Base-by-base conservation (phyloP, 2,797 vertebrate species). In the Brotula barbata region DNA sequence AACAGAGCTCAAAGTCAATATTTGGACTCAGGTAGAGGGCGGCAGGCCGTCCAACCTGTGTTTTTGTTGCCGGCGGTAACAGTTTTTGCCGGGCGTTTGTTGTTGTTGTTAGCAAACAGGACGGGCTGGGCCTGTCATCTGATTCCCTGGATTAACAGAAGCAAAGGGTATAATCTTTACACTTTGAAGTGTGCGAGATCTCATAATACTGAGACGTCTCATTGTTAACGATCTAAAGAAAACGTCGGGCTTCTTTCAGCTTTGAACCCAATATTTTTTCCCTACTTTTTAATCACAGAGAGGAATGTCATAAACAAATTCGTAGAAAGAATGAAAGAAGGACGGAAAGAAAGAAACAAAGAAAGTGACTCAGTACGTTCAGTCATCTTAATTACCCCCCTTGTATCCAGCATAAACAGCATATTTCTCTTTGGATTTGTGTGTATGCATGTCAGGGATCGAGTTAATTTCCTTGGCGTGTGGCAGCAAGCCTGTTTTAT, bases 101-200 rank as follows among this genome's bases (percentile, higher is more conserved):
- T 15, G 4, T 62, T 15, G 61, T 34, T 47, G 52, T 60, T 63
- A 72, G 46, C n/a, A 23, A 77, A 75, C 58, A 60, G 58, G 75
- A 75, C 59, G 21, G 61, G 45, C 61, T 54, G 55, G 52, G 78
- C 71, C 46, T 63, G 77, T 79, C 75, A 80, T 80, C 40, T 63
- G 77, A 81, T 56, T 80, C 72, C 56, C n/a, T 6, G 71, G 83
- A 84, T 85, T 85, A 87, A 59, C 41, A 51, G 44, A 69, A 63
- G 47, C 65, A 84, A 83, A 80, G 65, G 56, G 68, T 67, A 57
- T 77, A 82, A 85, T 81, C 72, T 73, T 22, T 31, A 81, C 67
- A 73, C 84, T 87, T 85, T 88, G 84, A 85, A 83, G 81, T 78
- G 67, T 55, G 20, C 58, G 43, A 71, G 12, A 71, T 60, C 68